Percentiles rank a stretch among this genome's conserved stretches.
phyloP scores from a whole-genome alignment of 2,113 vertebrate species.

The Saguinus midas region DNA sequence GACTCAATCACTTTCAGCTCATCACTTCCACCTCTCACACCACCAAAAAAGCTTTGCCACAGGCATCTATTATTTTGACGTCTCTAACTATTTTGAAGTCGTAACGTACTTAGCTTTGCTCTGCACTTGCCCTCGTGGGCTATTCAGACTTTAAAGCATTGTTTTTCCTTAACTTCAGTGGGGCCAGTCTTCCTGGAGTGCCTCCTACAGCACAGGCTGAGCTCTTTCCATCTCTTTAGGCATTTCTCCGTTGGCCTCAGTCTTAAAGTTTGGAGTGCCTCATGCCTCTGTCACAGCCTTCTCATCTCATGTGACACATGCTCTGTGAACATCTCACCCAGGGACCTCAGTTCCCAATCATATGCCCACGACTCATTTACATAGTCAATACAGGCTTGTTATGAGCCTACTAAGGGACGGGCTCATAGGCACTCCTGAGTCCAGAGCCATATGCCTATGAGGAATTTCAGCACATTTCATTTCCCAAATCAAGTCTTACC shows the following conservation, averaged over 20 bases:
- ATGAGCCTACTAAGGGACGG: neutral
- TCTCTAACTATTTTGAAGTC: neutral
- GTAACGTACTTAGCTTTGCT: neutral
- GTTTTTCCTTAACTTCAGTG: rapidly evolving
- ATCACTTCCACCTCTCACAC: too few species aligned
- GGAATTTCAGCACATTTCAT: neutral
- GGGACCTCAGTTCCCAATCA: too few species aligned
- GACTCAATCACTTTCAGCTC: neutral
- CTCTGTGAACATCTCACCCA: neutral
- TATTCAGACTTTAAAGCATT: neutral
- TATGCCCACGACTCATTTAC: neutral
- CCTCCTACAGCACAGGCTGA: rapidly evolving
- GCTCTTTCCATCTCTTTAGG: neutral
- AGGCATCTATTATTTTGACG: neutral
- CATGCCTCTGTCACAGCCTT: neutral
- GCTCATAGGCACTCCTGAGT: neutral
- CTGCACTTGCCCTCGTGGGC: rapidly evolving
- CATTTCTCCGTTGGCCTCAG: neutral
- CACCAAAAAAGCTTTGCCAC: neutral
- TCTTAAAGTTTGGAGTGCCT: neutral
- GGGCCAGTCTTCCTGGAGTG: too few species aligned
- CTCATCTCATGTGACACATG: neutral
- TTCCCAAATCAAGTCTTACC: neutral
- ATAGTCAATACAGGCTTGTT: neutral
- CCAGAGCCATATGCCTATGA: too few species aligned